These are phyloP conservation scores for Meiosimyza platycephala DNA, from an alignment of 2,888 invertebrate genomes.

Conservation along the genomic window DNA sequence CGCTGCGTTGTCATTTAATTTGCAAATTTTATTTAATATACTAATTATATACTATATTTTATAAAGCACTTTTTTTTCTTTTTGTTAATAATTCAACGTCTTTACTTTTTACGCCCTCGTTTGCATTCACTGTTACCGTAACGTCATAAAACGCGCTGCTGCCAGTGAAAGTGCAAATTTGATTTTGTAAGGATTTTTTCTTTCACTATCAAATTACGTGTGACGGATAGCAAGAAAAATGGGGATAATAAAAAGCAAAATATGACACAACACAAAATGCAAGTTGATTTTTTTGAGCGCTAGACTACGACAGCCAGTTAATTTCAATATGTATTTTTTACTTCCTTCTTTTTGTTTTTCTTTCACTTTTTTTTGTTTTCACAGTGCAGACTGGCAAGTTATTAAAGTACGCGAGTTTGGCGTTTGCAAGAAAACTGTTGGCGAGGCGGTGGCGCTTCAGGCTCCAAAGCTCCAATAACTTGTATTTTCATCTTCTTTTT, in stretches of 20 bases:
- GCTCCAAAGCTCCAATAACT: not conserved
- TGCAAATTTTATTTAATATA: not conserved
- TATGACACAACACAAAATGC: conserved; percentile 23
- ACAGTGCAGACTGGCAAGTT: no score
- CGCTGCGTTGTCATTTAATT: not conserved
- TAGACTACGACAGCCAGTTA: not conserved
- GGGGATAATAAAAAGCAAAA: not conserved
- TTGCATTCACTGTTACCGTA: not conserved
- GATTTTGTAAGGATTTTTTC: not conserved
- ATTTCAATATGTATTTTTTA: no score
- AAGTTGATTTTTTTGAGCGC: conserved; percentile 5
- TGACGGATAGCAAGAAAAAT: not conserved
- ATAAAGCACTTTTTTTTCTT: not conserved
- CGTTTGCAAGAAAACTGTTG: no score
- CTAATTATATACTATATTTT: not conserved
- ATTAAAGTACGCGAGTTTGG: no score
- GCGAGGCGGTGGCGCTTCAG: not conserved
- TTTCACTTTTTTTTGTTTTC: no score
- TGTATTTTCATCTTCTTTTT: conserved; percentile 1
- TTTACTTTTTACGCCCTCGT: not conserved
- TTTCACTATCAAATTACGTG: conserved; percentile 10
- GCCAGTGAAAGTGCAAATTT: not conserved
- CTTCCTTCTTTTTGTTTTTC: no score
- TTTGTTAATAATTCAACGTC: not conserved
- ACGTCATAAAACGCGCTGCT: not conserved